Evolutionary conservation across 2,113 vertebrate genomes (phyloP).

Genomic region (Micronycteris hirsuta): DNA sequence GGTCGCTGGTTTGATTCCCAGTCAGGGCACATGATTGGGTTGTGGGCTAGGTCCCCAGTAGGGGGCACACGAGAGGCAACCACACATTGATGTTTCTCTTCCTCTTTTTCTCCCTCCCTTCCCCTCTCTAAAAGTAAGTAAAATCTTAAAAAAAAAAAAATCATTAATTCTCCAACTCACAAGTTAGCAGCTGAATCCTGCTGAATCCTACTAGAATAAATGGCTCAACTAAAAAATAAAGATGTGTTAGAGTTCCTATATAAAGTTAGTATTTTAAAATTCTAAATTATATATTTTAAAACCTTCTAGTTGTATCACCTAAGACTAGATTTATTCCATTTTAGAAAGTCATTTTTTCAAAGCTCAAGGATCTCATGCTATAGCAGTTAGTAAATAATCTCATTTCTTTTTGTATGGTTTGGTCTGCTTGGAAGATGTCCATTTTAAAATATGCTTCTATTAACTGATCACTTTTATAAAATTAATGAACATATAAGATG

Average conservation of each 20-base stretch:
- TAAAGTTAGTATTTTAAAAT: neutral
- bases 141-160: neutral
- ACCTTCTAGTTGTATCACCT: neutral
- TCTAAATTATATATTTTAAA: neutral
- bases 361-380: neutral
- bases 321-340: neutral
- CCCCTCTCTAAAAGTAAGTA: too few relatives aligned
- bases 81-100: too few relatives aligned
- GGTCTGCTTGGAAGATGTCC: neutral
- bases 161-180: neutral
- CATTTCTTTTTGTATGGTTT: neutral
- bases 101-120: too few relatives aligned
- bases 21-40: too few relatives aligned
- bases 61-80: too few relatives aligned
- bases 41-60: too few relatives aligned
- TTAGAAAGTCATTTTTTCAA: conserved; percentile 12
- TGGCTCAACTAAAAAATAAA: neutral
- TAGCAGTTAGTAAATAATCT: neutral
- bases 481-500: neutral
- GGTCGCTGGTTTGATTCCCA: too few relatives aligned
- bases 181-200: conserved; percentile 4
- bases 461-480: conserved; percentile 13
- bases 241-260: neutral
- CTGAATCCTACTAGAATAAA: conserved; percentile 29
- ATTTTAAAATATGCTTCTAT: conserved; percentile 1